These are phyloP conservation scores for Tetragnatha montana DNA, from an alignment of 2,888 invertebrate species.

Conservation along the genomic window DNA sequence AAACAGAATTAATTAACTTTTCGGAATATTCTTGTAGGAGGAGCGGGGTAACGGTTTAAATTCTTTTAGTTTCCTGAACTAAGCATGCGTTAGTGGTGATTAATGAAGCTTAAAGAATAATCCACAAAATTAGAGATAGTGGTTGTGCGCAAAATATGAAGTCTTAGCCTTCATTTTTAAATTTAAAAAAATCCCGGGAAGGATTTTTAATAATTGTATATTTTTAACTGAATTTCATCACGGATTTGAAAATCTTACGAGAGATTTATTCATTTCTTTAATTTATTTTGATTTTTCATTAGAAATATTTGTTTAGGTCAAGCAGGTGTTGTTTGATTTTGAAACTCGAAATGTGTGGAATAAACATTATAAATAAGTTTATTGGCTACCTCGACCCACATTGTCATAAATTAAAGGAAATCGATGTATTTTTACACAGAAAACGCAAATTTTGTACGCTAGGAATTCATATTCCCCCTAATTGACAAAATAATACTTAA, in stretches of 20 bases:
- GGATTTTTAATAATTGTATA: not conserved
- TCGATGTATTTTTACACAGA: too few relatives aligned
- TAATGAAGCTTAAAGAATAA: not conserved
- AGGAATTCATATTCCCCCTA: too few relatives aligned
- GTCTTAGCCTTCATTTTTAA: not conserved
- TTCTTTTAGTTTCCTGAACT: not conserved
- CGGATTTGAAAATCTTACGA: not conserved
- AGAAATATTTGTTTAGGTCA: too few relatives aligned
- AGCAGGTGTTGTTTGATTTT: too few relatives aligned
- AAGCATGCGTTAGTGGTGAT: not conserved
- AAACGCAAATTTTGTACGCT: too few relatives aligned
- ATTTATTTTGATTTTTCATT: too few relatives aligned
- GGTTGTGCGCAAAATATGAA: not conserved
- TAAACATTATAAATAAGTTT: too few relatives aligned
- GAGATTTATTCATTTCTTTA: too few relatives aligned
- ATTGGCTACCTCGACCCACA: too few relatives aligned
- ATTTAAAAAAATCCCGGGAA: not conserved
- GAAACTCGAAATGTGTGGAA: too few relatives aligned
- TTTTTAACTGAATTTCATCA: not conserved
- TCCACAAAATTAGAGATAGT: not conserved
- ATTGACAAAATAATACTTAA: too few relatives aligned
- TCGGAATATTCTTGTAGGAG: not conserved
- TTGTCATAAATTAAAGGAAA: too few relatives aligned
- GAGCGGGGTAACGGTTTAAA: not conserved
- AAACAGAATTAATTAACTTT: constrained; percentile 20